These are phyloP conservation scores for Battus philenor DNA, from an alignment of 1,140 invertebrate genomes.

Conservation along the genomic window DNA sequence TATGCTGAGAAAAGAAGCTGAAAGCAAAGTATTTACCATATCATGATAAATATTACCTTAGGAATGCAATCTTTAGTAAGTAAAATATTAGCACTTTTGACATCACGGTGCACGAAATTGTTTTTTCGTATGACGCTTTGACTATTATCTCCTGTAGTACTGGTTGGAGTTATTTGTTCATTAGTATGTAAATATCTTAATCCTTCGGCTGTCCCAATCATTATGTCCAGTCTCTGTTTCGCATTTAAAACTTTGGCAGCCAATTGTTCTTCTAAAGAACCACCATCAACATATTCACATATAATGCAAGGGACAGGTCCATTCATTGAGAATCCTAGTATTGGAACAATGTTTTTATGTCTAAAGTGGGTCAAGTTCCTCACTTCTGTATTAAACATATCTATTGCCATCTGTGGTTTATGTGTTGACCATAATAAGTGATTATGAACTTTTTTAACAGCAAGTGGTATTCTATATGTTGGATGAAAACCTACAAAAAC, in stretches of 20 bases:
- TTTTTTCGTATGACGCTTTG: conserved; percentile 30
- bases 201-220: conserved; percentile 78
- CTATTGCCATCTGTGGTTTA: conserved; percentile 65
- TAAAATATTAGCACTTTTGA: conserved; percentile 87
- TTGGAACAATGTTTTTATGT: conserved; percentile 81
- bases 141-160: conserved; percentile 15
- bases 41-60: conserved; percentile 71
- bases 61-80: conserved; percentile 79
- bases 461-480: conserved; percentile 66
- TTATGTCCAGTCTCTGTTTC: conserved; percentile 76
- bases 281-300: conserved; percentile 82
- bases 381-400: conserved; percentile 82
- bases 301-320: conserved; percentile 80
- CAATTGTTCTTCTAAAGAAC: conserved; percentile 81
- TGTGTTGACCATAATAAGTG: conserved; percentile 43
- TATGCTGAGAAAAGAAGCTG: too few species aligned
- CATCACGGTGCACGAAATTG: conserved; percentile 82
- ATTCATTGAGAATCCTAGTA: conserved; percentile 81
- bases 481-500: conserved; percentile 79
- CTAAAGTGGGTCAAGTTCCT: conserved; percentile 76
- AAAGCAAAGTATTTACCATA: too few species aligned
- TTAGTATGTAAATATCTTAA: conserved; percentile 80
- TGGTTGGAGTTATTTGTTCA: conserved; percentile 24
- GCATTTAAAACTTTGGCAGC: conserved; percentile 63
- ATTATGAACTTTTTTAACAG: conserved; percentile 79